phyloP scores from a whole-genome alignment of 2,888 invertebrate genomes.

The Ophioninae sp. region DNA sequence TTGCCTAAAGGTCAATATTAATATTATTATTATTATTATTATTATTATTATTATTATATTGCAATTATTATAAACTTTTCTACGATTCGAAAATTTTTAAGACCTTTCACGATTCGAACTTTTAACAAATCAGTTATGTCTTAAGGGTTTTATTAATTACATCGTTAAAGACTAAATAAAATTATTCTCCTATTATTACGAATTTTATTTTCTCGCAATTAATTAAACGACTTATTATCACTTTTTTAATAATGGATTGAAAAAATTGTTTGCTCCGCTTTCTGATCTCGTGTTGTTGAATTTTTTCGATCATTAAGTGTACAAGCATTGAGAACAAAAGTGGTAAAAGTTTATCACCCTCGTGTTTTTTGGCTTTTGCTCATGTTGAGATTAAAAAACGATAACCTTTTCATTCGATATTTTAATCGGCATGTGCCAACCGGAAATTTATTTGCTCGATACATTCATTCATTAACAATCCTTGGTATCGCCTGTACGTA shows the following conservation, averaged over 20 bases:
- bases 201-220: neutral
- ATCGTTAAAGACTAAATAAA: neutral
- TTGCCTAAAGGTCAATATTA: neutral
- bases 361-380: conserved; percentile 20
- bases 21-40: no score
- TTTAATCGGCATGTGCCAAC: neutral
- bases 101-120: no score
- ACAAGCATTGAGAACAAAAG: neutral
- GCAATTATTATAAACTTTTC: no score
- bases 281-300: neutral
- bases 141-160: neutral
- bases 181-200: neutral
- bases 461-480: neutral
- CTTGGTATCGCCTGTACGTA: neutral
- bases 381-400: conserved; percentile 26
- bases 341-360: conserved; percentile 28
- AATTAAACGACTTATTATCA: neutral
- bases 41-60: no score
- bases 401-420: conserved; percentile 42
- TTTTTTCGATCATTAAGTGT: neutral
- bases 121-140: no score
- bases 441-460: conserved; percentile 24
- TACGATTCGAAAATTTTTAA: no score
- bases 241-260: neutral
- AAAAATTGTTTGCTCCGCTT: neutral